phyloP scores from a whole-genome alignment of 2,113 vertebrate species.

The Silurus asotus region DNA sequence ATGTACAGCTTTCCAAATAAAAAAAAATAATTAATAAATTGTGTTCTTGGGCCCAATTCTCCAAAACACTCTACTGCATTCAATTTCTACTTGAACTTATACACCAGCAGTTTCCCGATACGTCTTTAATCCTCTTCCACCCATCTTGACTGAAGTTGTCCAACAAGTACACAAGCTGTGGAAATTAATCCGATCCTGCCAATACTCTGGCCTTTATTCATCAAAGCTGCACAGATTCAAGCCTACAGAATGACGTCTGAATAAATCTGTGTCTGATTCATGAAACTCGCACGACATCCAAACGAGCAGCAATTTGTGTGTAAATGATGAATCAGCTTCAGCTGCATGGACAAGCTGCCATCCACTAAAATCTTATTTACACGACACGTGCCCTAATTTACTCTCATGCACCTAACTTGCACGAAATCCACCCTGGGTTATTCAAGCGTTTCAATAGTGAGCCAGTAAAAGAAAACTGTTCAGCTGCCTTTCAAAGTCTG shows the following conservation, averaged over 20 bases:
- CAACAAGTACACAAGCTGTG: neutral
- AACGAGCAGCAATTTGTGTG: neutral
- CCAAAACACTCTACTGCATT: neutral
- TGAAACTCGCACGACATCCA: neutral
- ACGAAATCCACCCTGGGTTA: neutral
- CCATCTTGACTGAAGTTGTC: neutral
- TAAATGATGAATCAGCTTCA: constrained; percentile 19
- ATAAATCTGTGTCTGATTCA: neutral
- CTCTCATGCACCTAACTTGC: neutral
- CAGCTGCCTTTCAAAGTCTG: neutral
- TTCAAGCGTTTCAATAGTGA: neutral
- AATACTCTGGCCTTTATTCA: neutral
- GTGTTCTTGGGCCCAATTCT: neutral
- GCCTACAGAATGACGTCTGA: neutral
- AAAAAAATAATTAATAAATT: neutral
- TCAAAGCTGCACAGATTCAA: neutral
- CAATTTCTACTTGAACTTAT: neutral
- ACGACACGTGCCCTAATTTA: neutral
- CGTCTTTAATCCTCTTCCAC: neutral
- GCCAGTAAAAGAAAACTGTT: neutral
- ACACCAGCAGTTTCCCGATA: too few species aligned
- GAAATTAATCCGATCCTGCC: neutral
- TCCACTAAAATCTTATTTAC: neutral
- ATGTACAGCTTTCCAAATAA: neutral
- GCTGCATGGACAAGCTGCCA: neutral